Evolutionary conservation across 2,113 vertebrate species (phyloP).

Genomic region (Plectropomus leopardus): DNA sequence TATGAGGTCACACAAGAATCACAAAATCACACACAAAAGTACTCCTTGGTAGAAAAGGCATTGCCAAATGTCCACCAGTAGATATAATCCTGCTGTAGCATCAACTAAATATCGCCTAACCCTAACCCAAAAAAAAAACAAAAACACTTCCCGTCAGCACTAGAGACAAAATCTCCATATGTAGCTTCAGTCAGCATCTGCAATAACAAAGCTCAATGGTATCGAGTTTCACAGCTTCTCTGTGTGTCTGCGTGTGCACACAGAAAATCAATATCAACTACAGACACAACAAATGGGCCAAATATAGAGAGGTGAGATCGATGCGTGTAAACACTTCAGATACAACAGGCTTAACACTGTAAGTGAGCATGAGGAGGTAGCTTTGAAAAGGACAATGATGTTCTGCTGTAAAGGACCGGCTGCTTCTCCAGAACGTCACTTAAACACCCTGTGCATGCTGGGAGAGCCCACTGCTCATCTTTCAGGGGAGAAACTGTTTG

Average conservation of each 20-base stretch:
- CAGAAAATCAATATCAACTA: conserved; percentile 52
- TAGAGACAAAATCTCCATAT: background rate
- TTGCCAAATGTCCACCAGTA: too few species aligned
- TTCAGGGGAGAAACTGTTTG: too few species aligned
- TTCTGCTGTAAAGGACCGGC: background rate
- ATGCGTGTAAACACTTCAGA: conserved; percentile 29
- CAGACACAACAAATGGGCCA: conserved; percentile 24
- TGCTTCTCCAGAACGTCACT: background rate
- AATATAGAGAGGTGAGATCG: conserved; percentile 6
- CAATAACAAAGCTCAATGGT: background rate
- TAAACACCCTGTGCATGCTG: conserved; percentile 14
- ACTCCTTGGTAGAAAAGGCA: too few species aligned
- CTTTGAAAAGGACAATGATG: background rate
- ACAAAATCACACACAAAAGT: background rate
- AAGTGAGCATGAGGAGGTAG: background rate
- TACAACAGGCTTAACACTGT: background rate
- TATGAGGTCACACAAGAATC: too few species aligned
- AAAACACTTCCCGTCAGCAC: background rate
- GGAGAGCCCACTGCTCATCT: background rate
- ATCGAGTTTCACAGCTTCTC: conserved; percentile 21
- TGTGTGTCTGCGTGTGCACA: background rate
- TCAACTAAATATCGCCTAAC: too few species aligned
- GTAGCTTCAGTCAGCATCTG: conserved; percentile 18
- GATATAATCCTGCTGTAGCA: too few species aligned
- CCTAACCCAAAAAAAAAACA: too few species aligned